These are phyloP conservation scores for Ctenochaetus hawaiiensis DNA, from an alignment of 2,797 vertebrate species.

Conservation along the genomic window DNA sequence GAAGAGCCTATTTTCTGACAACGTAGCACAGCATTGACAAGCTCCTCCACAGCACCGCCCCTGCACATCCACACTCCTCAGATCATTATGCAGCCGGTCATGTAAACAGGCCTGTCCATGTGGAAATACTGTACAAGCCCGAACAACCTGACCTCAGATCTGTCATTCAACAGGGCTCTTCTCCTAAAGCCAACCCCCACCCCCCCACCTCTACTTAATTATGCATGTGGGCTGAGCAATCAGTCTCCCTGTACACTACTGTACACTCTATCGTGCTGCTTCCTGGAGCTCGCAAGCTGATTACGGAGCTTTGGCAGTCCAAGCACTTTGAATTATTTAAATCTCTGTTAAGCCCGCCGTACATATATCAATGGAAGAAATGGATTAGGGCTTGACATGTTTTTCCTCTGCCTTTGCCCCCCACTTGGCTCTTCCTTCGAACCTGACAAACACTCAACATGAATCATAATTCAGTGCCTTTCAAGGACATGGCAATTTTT, in stretches of 20 bases:
- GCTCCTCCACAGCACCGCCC: slow-evolving; percentile 8
- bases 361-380: slow-evolving; percentile 87
- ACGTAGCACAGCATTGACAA: slow-evolving; percentile 30
- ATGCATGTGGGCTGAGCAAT: slow-evolving; percentile 83
- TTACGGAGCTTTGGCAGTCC: slow-evolving; percentile 88
- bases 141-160: slow-evolving; percentile 59
- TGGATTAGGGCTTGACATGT: slow-evolving; percentile 82
- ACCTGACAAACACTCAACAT: slow-evolving; percentile 60
- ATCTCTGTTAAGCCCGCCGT: slow-evolving; percentile 88
- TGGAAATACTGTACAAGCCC: slow-evolving; percentile 33
- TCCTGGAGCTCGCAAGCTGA: slow-evolving; percentile 85
- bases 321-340: slow-evolving; percentile 93
- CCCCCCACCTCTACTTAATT: slow-evolving; percentile 81
- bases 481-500: slow-evolving; percentile 68
- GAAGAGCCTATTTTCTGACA: slow-evolving; percentile 51
- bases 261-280: slow-evolving; percentile 77
- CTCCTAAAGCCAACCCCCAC: slow-evolving; percentile 47
- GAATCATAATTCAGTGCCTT: slow-evolving; percentile 55
- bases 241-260: slow-evolving; percentile 71
- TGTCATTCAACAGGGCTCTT: slow-evolving; percentile 78
- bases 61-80: slow-evolving; percentile 38
- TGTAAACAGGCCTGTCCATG: slow-evolving; percentile 51
- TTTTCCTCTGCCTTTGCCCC: slow-evolving; percentile 70
- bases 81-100: slow-evolving; percentile 48
- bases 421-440: slow-evolving; percentile 53